Percentiles rank a stretch among this genome's conserved stretches.
phyloP scores from a whole-genome alignment of 2,797 vertebrate genomes.

The Steatocranus sp. region DNA sequence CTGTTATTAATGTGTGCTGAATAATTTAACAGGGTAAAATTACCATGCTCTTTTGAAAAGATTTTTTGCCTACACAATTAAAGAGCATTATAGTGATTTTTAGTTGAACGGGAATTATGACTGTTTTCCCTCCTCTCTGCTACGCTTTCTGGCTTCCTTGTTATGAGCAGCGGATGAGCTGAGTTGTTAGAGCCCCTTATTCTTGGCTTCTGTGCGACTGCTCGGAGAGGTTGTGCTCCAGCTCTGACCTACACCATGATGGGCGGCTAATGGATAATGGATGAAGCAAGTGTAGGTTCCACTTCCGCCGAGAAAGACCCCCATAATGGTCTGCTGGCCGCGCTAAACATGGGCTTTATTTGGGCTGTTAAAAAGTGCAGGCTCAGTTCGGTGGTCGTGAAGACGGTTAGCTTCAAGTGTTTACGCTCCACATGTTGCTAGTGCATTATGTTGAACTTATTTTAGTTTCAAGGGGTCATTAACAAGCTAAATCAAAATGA shows the following conservation, averaged over 20 bases:
- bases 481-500: not conserved
- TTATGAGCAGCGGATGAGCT: constrained; percentile 37
- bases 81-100: constrained; percentile 81
- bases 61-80: constrained; percentile 82
- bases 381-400: constrained; percentile 27
- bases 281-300: constrained; percentile 66
- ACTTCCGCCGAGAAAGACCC: constrained; percentile 44
- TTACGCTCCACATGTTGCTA: not conserved
- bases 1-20: constrained; percentile 82
- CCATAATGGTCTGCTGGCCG: constrained; percentile 48
- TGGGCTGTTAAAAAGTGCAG: constrained; percentile 31
- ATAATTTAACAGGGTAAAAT: constrained; percentile 84
- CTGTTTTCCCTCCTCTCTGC: constrained; percentile 52
- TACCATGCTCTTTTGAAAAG: constrained; percentile 81
- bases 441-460: not conserved
- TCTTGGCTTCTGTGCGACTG: constrained; percentile 28
- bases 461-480: not conserved
- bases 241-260: constrained; percentile 65
- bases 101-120: constrained; percentile 76
- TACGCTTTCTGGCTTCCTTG: constrained; percentile 32
- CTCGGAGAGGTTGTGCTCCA: constrained; percentile 55
- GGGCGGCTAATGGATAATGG: constrained; percentile 73
- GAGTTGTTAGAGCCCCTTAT: constrained; percentile 18
- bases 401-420: not conserved
- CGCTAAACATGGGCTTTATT: constrained; percentile 53